Conservation (phyloP, 35 echinoderm and acorn worm genomes). For the Eucidaris tribuloides region DNA sequence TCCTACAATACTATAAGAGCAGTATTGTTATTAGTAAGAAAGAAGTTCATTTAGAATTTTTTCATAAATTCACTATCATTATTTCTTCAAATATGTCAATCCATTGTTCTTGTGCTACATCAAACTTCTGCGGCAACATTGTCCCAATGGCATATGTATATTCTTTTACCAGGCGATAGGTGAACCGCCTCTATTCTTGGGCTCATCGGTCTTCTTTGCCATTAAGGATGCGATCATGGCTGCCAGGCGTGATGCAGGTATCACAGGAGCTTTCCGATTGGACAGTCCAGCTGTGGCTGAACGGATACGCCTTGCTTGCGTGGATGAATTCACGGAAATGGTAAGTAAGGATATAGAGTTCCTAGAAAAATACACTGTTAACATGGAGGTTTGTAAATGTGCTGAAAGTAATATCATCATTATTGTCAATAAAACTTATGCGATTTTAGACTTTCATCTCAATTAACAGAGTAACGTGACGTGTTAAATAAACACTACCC, state of each 20-base stretch:
- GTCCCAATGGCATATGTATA: no score
- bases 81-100: not conserved
- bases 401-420: not conserved
- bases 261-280: conserved; percentile 33
- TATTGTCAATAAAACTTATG: not conserved
- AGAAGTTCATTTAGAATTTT: not conserved
- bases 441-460: not conserved
- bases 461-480: not conserved
- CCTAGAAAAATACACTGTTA: not conserved
- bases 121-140: not conserved
- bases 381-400: not conserved
- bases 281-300: conserved; percentile 80
- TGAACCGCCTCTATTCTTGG: conserved; percentile 47
- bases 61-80: not conserved
- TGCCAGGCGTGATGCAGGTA: conserved; percentile 57
- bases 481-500: not conserved
- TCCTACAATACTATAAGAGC: not conserved
- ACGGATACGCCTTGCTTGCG: conserved; percentile 71
- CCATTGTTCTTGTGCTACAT: not conserved
- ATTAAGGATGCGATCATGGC: conserved; percentile 83
- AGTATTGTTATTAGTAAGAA: not conserved
- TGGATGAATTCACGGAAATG: conserved; percentile 69
- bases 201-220: conserved; percentile 71
- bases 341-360: conserved; percentile 7
- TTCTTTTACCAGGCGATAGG: not conserved